Evolutionary conservation across 2,113 vertebrate genomes (phyloP).

Genomic region (Arizona elegans): DNA sequence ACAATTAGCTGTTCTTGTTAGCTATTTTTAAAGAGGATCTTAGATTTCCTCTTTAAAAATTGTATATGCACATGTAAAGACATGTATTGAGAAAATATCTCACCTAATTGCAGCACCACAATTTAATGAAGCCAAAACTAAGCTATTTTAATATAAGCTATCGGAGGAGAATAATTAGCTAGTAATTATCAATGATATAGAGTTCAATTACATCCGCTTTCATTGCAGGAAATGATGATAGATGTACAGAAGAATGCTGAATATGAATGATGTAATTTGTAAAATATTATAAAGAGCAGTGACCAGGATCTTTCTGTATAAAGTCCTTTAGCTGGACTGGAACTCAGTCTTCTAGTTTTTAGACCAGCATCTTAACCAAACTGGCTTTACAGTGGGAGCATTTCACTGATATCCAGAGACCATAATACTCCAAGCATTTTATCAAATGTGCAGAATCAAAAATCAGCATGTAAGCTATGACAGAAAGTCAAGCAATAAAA

Average conservation of each 20-base stretch:
- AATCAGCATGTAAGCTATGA: neutral
- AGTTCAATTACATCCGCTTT: slow-evolving; percentile 57
- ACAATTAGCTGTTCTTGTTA: slow-evolving; percentile 21
- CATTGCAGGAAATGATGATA: slow-evolving; percentile 51
- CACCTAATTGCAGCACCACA: slow-evolving; percentile 44
- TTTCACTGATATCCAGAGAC: neutral
- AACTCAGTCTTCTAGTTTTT: neutral
- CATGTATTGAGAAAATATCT: neutral
- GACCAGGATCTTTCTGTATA: neutral
- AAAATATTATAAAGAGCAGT: neutral
- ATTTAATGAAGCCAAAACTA: slow-evolving; percentile 27
- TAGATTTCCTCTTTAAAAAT: neutral
- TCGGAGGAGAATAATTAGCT: slow-evolving; percentile 51
- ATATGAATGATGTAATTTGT: neutral
- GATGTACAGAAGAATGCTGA: slow-evolving; percentile 19
- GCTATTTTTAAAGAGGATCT: slow-evolving; percentile 28
- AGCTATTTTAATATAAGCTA: slow-evolving; percentile 50
- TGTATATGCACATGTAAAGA: neutral
- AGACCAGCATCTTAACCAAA: neutral
- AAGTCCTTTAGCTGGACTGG: neutral
- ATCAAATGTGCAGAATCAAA: neutral
- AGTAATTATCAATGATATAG: slow-evolving; percentile 45
- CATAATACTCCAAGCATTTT: neutral
- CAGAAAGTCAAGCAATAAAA: neutral
- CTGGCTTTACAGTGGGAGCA: neutral